A percentile compares a stretch with the other conserved stretches of the same genome.
These are phyloP conservation scores for Lagria hirta DNA, from an alignment of 2,888 invertebrate genomes.

Conservation along the genomic window DNA sequence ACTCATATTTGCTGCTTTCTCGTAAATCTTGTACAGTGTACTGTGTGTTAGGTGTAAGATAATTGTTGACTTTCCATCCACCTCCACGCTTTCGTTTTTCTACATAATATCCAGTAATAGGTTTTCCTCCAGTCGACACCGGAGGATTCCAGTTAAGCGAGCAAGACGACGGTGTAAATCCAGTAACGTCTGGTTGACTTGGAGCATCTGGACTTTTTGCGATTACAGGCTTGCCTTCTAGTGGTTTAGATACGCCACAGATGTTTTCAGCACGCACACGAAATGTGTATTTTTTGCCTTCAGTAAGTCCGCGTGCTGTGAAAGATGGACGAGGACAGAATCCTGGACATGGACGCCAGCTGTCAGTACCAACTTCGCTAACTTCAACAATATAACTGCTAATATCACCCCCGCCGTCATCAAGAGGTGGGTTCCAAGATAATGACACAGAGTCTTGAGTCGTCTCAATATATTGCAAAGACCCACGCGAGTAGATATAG, in stretches of 20 bases:
- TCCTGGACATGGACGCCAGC: slow-evolving; percentile 93
- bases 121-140: slow-evolving; percentile 86
- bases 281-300: slow-evolving; percentile 93
- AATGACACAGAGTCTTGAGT: slow-evolving; percentile 85
- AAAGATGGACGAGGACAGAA: slow-evolving; percentile 87
- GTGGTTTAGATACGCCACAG: slow-evolving; percentile 92
- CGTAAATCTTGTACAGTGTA: slow-evolving; percentile 89
- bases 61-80: slow-evolving; percentile 92
- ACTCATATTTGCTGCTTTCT: slow-evolving; percentile 92
- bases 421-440: slow-evolving; percentile 84
- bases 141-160: slow-evolving; percentile 93
- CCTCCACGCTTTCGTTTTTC: slow-evolving; percentile 93
- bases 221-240: slow-evolving; percentile 85
- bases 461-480: slow-evolving; percentile 77
- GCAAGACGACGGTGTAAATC: slow-evolving; percentile 76
- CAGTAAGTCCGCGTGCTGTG: slow-evolving; percentile 89
- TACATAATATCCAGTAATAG: slow-evolving; percentile 86
- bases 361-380: slow-evolving; percentile 85
- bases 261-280: slow-evolving; percentile 96
- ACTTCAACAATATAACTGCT: slow-evolving; percentile 96
- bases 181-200: slow-evolving; percentile 76
- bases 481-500: too few relatives aligned
- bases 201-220: slow-evolving; percentile 96
- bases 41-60: slow-evolving; percentile 88
- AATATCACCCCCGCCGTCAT: slow-evolving; percentile 92